Evolutionary conservation across 2,113 vertebrate genomes (phyloP).

Genomic region (Myxocyprinus asiaticus): DNA sequence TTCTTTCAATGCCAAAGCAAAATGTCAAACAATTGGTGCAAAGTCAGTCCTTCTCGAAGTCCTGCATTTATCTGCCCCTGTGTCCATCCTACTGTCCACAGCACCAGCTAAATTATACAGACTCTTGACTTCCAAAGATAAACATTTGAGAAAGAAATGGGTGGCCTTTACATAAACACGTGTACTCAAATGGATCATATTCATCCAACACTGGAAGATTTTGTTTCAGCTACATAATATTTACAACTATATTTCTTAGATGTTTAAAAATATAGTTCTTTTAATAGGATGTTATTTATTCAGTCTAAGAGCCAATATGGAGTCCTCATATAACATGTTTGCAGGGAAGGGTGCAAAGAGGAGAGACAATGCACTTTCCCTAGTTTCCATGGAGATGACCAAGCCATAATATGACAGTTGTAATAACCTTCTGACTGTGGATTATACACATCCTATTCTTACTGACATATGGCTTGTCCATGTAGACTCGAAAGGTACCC

Average conservation of each 20-base stretch:
- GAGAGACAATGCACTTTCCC: constrained; percentile 38
- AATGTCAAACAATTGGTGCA: background rate
- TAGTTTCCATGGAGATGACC: constrained; percentile 60
- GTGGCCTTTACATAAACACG: background rate
- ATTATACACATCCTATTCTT: constrained; percentile 19
- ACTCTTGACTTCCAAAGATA: constrained; percentile 2
- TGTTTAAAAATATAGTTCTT: background rate
- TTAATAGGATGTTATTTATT: background rate
- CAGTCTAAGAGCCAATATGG: background rate
- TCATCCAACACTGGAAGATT: background rate
- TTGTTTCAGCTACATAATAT: constrained; percentile 3
- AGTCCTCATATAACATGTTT: constrained; percentile 18
- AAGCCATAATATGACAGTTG: constrained; percentile 41
- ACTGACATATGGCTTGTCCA: background rate
- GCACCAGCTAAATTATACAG: no score
- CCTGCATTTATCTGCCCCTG: no score
- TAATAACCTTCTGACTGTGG: constrained; percentile 33
- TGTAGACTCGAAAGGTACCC: background rate
- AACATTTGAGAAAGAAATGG: constrained; percentile 5
- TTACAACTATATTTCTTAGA: background rate
- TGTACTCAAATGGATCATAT: background rate
- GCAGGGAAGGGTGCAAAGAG: constrained; percentile 5
- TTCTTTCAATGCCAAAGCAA: background rate
- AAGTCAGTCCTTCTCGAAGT: no score
- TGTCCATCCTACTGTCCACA: no score